Conservation (phyloP, 2,888 invertebrate genomes). For the Mythimna impura region DNA sequence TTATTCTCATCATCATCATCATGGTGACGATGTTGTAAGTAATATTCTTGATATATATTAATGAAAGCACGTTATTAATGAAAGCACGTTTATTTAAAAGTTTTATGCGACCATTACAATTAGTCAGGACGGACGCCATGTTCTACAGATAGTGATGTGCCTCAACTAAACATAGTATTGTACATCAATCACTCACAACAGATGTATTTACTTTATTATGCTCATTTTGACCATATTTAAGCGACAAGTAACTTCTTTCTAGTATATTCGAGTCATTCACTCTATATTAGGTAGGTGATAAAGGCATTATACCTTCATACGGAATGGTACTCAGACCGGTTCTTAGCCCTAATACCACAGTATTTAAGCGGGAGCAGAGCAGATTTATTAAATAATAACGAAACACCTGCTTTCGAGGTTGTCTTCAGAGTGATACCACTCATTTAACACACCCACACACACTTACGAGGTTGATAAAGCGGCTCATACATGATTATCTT, state of each 20-base stretch:
- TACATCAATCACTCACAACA: too few species aligned
- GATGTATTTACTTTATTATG: not conserved
- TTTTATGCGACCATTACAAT: too few species aligned
- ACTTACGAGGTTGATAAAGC: not conserved
- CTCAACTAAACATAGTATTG: too few species aligned
- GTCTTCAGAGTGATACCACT: not conserved
- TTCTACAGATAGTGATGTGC: too few species aligned
- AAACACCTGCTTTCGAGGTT: not conserved
- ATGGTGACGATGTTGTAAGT: too few species aligned
- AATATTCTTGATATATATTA: too few species aligned
- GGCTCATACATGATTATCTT: not conserved
- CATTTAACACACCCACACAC: not conserved
- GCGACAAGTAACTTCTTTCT: not conserved
- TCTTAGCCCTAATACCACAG: not conserved
- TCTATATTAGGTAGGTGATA: not conserved
- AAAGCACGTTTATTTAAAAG: too few species aligned
- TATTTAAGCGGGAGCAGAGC: not conserved
- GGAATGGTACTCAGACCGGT: not conserved
- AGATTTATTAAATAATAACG: conserved; percentile 7
- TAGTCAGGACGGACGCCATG: too few species aligned
- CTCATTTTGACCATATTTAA: conserved; percentile 6
- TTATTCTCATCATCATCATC: too few species aligned
- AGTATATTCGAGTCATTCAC: not conserved
- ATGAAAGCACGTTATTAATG: too few species aligned
- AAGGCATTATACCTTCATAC: not conserved